Conservation (phyloP, 2,888 invertebrate species). For the Caenorhabditis sp. region DNA sequence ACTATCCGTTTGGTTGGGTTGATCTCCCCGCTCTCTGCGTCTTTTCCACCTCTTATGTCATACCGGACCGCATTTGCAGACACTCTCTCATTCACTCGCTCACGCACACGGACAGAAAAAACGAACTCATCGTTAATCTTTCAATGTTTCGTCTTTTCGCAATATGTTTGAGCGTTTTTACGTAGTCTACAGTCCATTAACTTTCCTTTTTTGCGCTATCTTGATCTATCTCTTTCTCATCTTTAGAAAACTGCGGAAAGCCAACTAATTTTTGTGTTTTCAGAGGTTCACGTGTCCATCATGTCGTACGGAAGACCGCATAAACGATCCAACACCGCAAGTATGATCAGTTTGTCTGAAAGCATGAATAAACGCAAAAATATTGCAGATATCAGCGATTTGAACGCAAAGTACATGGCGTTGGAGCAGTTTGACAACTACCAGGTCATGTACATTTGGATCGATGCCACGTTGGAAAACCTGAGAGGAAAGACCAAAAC, state of each 20-base stretch:
- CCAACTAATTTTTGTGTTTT: too few relatives aligned
- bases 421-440: slow-evolving; percentile 65
- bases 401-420: slow-evolving; percentile 50
- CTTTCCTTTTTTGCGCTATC: neutral
- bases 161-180: too few relatives aligned
- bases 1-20: slow-evolving; percentile 17
- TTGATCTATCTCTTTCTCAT: slow-evolving; percentile 2
- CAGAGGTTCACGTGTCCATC: too few relatives aligned
- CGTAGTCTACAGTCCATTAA: neutral
- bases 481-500: slow-evolving; percentile 91
- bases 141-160: neutral
- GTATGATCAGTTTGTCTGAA: slow-evolving; percentile 41
- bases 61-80: slow-evolving; percentile 12
- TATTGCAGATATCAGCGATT: slow-evolving; percentile 55
- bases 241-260: too few relatives aligned
- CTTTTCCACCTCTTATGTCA: slow-evolving; percentile 7
- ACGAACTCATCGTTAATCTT: slow-evolving; percentile 24
- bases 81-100: slow-evolving; percentile 34
- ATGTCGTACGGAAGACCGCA: slow-evolving; percentile 34
- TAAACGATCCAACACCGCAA: slow-evolving; percentile 40
- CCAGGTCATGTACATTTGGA: slow-evolving; percentile 90
- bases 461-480: slow-evolving; percentile 92
- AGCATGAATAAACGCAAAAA: neutral
- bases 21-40: slow-evolving; percentile 47
- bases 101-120: slow-evolving; percentile 20